These are phyloP conservation scores for Nasonia giraulti DNA, from an alignment of 1,140 invertebrate genomes.

Conservation along the genomic window DNA sequence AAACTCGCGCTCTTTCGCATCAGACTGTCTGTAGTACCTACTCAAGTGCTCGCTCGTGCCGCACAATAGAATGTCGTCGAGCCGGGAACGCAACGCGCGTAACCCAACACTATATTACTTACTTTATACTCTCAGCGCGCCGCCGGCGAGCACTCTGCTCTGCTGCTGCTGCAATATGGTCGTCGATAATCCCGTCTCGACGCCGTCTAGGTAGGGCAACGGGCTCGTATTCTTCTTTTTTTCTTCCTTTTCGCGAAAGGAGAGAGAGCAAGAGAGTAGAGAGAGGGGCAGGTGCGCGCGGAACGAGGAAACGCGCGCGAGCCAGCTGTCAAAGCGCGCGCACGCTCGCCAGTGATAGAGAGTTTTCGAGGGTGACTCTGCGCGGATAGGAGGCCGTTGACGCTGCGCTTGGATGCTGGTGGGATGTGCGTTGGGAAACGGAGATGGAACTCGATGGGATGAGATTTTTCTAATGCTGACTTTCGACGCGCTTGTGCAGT, in stretches of 20 bases:
- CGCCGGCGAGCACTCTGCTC: background rate
- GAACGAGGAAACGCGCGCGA: background rate
- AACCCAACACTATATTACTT: constrained; percentile 8
- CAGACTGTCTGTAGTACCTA: background rate
- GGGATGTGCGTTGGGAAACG: too few species aligned
- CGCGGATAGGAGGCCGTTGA: background rate
- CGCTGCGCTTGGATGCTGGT: too few species aligned
- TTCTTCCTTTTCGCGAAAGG: background rate
- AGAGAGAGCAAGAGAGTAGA: background rate
- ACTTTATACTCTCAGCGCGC: background rate
- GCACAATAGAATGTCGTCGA: constrained; percentile 30
- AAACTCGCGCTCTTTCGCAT: background rate
- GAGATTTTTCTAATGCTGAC: too few species aligned
- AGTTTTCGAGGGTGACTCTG: background rate
- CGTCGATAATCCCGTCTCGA: constrained; percentile 53
- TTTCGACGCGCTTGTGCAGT: too few species aligned
- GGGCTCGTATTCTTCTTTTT: background rate
- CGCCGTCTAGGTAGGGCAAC: constrained; percentile 25
- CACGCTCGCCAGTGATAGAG: too few species aligned
- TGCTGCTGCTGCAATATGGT: background rate
- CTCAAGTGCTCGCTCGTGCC: background rate
- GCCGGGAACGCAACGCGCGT: background rate
- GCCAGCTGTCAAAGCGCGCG: background rate
- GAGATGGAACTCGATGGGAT: too few species aligned
- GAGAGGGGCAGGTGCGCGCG: too few species aligned